These are phyloP conservation scores for Elysia chlorotica DNA, from an alignment of 1,140 invertebrate species.

Conservation along the genomic window DNA sequence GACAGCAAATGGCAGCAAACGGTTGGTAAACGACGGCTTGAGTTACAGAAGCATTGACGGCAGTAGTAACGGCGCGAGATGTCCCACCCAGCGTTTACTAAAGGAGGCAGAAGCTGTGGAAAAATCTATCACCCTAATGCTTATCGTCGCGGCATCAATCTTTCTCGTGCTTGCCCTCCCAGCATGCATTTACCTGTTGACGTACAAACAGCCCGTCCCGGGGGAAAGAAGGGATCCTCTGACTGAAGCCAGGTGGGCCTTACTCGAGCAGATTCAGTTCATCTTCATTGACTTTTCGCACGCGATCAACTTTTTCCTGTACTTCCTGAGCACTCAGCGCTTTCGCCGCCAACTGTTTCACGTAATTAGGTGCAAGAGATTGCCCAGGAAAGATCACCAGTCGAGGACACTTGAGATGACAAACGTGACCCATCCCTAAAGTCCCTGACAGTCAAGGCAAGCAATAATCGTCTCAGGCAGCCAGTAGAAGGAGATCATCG, in stretches of 20 bases:
- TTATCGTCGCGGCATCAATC: conserved; percentile 22
- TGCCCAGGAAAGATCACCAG: no score
- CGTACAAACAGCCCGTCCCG: no score
- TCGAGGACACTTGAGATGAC: no score
- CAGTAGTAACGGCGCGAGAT: no score
- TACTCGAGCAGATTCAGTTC: conserved; percentile 19
- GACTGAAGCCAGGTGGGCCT: neutral
- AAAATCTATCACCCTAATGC: conserved; percentile 27
- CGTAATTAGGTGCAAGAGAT: neutral
- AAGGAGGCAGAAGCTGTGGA: conserved; percentile 11
- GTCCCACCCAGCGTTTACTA: neutral
- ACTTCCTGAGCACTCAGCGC: conserved; percentile 24
- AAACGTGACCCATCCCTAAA: no score
- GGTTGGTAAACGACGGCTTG: no score
- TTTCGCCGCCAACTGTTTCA: conserved; percentile 26
- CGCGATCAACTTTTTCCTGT: conserved; percentile 34
- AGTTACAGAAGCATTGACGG: no score
- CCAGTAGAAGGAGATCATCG: no score
- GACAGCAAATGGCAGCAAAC: neutral
- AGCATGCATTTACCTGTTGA: conserved; percentile 18
- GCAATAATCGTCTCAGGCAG: no score
- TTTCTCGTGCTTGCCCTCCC: conserved; percentile 29
- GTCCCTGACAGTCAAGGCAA: no score
- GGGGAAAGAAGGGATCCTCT: neutral
- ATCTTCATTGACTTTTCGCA: conserved; percentile 26